Percentiles rank a stretch among this genome's conserved stretches.
These are phyloP conservation scores for Aplodontia rufa DNA, from an alignment of 2,113 vertebrate species.

Conservation along the genomic window DNA sequence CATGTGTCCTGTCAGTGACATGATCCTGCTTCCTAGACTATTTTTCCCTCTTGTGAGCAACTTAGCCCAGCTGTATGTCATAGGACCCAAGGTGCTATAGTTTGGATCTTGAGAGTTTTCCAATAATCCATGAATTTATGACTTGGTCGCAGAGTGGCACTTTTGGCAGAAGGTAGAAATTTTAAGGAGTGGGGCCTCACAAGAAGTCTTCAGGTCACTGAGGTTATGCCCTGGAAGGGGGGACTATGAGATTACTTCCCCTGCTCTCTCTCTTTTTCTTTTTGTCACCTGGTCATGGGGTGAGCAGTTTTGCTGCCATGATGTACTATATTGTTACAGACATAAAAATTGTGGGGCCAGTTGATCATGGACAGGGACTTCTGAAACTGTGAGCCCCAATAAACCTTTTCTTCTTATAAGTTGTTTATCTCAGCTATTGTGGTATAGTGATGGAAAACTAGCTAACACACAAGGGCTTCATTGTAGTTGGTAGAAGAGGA, in stretches of 20 bases:
- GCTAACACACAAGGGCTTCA: too few relatives aligned
- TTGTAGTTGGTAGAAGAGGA: background rate
- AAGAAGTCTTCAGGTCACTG: background rate
- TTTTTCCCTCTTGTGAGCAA: background rate
- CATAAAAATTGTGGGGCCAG: background rate
- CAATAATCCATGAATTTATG: background rate
- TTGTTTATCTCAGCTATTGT: background rate
- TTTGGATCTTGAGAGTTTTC: background rate
- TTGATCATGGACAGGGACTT: background rate
- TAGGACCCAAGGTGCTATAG: background rate
- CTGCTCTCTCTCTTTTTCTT: background rate
- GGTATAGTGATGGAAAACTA: background rate
- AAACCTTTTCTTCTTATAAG: background rate
- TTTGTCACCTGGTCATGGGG: background rate
- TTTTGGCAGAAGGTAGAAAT: background rate
- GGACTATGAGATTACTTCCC: background rate
- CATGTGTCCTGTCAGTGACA: too few relatives aligned
- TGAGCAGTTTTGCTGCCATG: background rate
- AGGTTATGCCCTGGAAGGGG: background rate
- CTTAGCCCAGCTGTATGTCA: background rate
- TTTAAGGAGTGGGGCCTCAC: background rate
- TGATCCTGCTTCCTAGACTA: background rate
- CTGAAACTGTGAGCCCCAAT: background rate
- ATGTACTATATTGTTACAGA: background rate
- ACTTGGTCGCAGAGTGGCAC: background rate